phyloP scores from a whole-genome alignment of 2,113 vertebrate species.

The Etheostoma spectabile region DNA sequence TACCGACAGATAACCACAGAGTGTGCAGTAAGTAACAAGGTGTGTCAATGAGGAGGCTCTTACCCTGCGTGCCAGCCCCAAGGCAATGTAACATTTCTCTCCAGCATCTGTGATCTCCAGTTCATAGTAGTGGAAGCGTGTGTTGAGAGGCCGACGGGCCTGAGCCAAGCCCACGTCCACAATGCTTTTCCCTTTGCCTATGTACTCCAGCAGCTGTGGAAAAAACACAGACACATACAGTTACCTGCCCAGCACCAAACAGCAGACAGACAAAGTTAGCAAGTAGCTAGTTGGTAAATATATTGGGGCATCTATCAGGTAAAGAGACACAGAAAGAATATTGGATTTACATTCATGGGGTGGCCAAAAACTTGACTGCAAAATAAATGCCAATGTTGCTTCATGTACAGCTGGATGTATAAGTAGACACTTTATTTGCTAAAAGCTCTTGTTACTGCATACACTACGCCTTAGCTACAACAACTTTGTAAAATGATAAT shows the following conservation, averaged over 20 bases:
- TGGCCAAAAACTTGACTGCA: neutral
- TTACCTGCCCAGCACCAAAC: neutral
- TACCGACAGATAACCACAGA: slow-evolving; percentile 37
- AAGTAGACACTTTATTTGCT: too few species aligned
- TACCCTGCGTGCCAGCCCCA: slow-evolving; percentile 95
- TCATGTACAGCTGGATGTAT: neutral
- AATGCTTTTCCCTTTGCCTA: slow-evolving; percentile 93
- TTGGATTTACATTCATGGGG: neutral
- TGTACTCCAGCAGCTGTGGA: slow-evolving; percentile 86
- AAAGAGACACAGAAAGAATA: neutral
- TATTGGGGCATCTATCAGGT: neutral
- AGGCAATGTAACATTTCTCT: slow-evolving; percentile 94
- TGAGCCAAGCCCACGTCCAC: slow-evolving; percentile 94
- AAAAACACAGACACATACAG: neutral
- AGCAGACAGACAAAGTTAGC: neutral
- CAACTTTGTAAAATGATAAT: neutral
- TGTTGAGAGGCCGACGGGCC: slow-evolving; percentile 91
- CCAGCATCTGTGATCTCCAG: slow-evolving; percentile 93
- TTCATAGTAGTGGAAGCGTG: slow-evolving; percentile 94
- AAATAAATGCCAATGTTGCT: neutral
- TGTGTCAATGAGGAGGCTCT: slow-evolving; percentile 43
- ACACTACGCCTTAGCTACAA: neutral
- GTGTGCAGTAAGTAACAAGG: neutral
- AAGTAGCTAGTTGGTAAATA: neutral
- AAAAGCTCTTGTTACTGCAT: neutral